A percentile compares a stretch with the other conserved stretches of the same genome.
phyloP scores from a whole-genome alignment of 2,113 vertebrate species.

The Macroglossus sobrinus region DNA sequence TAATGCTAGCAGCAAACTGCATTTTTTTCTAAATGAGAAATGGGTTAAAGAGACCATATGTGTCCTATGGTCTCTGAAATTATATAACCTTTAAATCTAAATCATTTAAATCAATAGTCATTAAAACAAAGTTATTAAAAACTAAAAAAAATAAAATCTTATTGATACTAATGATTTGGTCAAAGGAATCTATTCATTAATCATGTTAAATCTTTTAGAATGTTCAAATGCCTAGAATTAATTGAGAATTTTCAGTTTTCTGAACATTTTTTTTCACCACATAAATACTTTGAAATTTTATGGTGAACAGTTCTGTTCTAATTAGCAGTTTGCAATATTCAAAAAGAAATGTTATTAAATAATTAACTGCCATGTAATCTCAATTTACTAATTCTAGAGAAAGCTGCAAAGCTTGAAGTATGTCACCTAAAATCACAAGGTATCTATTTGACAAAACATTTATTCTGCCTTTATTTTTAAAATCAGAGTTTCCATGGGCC shows the following conservation, averaged over 20 bases:
- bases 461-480: conserved; percentile 52
- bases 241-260: background rate
- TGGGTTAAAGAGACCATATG: background rate
- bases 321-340: background rate
- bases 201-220: background rate
- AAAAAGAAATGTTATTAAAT: conserved; percentile 4
- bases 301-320: background rate
- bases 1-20: too few relatives aligned
- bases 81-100: background rate
- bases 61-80: background rate
- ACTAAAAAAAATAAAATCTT: background rate
- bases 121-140: background rate
- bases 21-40: too few relatives aligned
- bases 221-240: background rate
- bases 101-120: background rate
- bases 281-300: background rate
- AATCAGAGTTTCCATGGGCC: conserved; percentile 10
- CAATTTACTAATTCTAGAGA: conserved; percentile 45
- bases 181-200: background rate
- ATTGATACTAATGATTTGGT: background rate
- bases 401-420: background rate
- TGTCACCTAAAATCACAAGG: conserved; percentile 4
- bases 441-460: background rate
- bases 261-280: background rate
- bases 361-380: conserved; percentile 26